These are phyloP conservation scores for Ostrea denselamellosa DNA, from an alignment of 1,140 invertebrate genomes.

Conservation along the genomic window DNA sequence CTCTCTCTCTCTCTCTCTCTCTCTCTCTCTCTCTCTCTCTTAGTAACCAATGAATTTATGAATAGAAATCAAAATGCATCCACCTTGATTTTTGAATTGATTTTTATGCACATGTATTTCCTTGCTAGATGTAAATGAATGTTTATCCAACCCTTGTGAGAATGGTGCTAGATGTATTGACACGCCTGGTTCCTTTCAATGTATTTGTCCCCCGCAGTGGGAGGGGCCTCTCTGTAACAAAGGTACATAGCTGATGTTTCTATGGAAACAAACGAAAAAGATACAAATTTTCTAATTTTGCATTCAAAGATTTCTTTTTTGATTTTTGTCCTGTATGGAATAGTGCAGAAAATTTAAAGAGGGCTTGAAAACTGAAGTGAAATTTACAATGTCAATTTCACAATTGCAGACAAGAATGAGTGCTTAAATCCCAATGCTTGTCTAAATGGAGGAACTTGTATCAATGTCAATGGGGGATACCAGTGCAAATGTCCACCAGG, in stretches of 20 bases:
- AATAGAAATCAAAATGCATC: neutral
- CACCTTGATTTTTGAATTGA: neutral
- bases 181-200: conserved; percentile 42
- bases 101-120: neutral
- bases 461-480: conserved; percentile 54
- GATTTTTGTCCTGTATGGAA: too few species aligned
- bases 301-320: neutral
- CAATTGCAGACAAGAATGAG: conserved; percentile 52
- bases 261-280: too few species aligned
- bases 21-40: neutral
- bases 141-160: conserved; percentile 86
- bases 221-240: conserved; percentile 55
- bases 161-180: conserved; percentile 88
- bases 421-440: conserved; percentile 59
- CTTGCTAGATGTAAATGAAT: conserved; percentile 84
- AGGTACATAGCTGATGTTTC: conserved; percentile 16
- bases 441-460: conserved; percentile 64
- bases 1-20: neutral
- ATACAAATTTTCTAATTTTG: neutral
- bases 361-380: too few species aligned
- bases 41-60: neutral
- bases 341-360: too few species aligned
- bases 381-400: too few species aligned
- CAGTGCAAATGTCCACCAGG: conserved; percentile 58
- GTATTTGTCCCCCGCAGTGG: conserved; percentile 56